Evolutionary conservation across 2,797 vertebrate genomes (phyloP).

Genomic region (Gymnopithys bicolor): DNA sequence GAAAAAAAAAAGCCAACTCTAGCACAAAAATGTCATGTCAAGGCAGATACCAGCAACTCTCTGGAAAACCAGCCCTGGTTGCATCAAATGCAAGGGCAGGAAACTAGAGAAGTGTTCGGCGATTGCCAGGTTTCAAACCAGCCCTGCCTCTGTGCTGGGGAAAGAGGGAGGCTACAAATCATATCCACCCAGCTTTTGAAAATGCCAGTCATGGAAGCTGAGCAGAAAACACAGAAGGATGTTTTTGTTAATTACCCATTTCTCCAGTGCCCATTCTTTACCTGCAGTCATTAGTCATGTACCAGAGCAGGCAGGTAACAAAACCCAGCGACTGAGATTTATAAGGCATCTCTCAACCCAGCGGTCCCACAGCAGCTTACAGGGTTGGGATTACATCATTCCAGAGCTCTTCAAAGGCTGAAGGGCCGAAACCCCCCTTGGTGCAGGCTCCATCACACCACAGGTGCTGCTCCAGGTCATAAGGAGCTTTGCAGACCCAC

Average conservation of each 20-base stretch:
- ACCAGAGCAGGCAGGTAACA: conserved; percentile 45
- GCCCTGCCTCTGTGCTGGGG: background rate
- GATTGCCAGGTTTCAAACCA: conserved; percentile 7
- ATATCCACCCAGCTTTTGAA: conserved; percentile 15
- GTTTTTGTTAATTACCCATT: conserved; percentile 58
- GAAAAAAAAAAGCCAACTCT: background rate
- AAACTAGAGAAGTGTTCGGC: background rate
- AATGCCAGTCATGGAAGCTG: conserved; percentile 41
- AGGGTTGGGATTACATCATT: conserved; percentile 43
- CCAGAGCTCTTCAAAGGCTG: conserved; percentile 38
- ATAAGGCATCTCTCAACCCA: conserved; percentile 35
- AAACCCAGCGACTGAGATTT: conserved; percentile 13
- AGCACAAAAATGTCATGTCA: conserved; percentile 14
- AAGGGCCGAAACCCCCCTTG: background rate
- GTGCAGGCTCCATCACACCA: background rate
- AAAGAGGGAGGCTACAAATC: conserved; percentile 40
- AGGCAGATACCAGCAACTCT: background rate
- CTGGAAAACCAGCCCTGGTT: conserved; percentile 16
- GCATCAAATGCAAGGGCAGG: background rate
- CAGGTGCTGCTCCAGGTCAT: background rate
- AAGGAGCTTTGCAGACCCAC: background rate
- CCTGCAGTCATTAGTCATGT: conserved; percentile 54
- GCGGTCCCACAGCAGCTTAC: background rate
- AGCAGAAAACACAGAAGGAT: conserved; percentile 66
- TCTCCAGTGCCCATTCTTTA: conserved; percentile 59